These are phyloP conservation scores for Nasua narica DNA, from an alignment of 2,797 vertebrate genomes.

Conservation along the genomic window DNA sequence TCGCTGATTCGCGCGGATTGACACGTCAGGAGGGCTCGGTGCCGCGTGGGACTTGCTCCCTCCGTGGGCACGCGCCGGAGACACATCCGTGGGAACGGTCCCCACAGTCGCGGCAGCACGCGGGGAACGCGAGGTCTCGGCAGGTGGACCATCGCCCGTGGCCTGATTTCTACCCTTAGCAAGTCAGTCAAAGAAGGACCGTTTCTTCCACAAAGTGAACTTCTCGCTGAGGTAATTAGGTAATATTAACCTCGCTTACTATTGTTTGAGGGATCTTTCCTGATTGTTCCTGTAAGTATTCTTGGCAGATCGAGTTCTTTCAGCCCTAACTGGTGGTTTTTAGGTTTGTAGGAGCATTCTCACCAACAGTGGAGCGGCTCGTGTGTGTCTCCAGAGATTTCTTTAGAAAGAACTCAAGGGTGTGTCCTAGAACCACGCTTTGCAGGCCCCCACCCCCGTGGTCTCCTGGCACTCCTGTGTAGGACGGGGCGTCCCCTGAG, in stretches of 20 bases:
- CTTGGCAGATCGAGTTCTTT: not conserved
- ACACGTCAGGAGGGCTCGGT: not conserved
- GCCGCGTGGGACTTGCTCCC: no score
- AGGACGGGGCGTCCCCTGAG: rapidly evolving
- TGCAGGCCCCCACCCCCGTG: rapidly evolving
- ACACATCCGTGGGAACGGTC: not conserved
- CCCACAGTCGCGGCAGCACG: no score
- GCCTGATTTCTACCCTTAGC: not conserved
- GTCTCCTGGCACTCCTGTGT: rapidly evolving
- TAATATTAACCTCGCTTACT: not conserved
- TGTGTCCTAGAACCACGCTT: not conserved
- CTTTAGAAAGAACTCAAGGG: not conserved
- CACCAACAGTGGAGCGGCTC: rapidly evolving
- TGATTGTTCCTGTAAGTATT: not conserved
- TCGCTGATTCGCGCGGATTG: no score
- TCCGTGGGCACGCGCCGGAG: not conserved
- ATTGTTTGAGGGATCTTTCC: no score
- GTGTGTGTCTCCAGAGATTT: not conserved
- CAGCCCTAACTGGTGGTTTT: no score
- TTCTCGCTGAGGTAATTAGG: not conserved
- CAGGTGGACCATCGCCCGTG: not conserved
- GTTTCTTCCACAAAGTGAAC: not conserved
- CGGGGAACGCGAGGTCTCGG: rapidly evolving
- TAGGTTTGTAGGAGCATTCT: not conserved
- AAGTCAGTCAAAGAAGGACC: not conserved